Conservation (phyloP, 1,140 invertebrate species). For the Ctenoplectra terminalis region DNA sequence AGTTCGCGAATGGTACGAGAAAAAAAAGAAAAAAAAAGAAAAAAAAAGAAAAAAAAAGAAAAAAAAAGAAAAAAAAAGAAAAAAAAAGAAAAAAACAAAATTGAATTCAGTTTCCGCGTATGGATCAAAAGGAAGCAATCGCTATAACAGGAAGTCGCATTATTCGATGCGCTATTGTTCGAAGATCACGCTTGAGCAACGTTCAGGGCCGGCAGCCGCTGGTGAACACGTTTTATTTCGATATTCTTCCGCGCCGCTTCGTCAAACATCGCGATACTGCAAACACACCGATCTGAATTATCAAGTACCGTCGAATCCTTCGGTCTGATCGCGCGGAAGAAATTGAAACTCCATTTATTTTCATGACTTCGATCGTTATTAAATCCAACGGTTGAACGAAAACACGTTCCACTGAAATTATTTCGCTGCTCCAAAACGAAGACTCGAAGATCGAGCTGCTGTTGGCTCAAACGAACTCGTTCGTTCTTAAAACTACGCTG, state of each 20-base stretch:
- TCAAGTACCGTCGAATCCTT: neutral
- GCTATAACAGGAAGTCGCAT: constrained; percentile 60
- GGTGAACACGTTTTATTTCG: constrained; percentile 53
- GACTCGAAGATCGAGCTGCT: too few relatives aligned
- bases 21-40: neutral
- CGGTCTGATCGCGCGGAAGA: neutral
- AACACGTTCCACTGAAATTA: neutral
- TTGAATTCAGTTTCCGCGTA: constrained; percentile 33
- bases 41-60: neutral
- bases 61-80: neutral
- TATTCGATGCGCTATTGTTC: constrained; percentile 65
- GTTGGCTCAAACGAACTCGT: neutral
- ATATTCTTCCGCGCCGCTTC: neutral
- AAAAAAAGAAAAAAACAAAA: constrained; percentile 2
- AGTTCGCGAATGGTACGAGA: neutral
- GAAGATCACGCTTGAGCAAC: constrained; percentile 58
- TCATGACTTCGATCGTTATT: neutral
- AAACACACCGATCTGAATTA: neutral
- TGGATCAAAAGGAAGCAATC: constrained; percentile 49
- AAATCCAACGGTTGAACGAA: neutral
- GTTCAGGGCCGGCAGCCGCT: constrained; percentile 45
- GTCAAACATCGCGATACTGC: neutral
- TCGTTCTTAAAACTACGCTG: neutral
- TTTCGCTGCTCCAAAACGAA: neutral
- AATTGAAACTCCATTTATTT: constrained; percentile 25